Evolutionary conservation across 2,113 vertebrate genomes (phyloP).

Genomic region (Gymnarchus niloticus): DNA sequence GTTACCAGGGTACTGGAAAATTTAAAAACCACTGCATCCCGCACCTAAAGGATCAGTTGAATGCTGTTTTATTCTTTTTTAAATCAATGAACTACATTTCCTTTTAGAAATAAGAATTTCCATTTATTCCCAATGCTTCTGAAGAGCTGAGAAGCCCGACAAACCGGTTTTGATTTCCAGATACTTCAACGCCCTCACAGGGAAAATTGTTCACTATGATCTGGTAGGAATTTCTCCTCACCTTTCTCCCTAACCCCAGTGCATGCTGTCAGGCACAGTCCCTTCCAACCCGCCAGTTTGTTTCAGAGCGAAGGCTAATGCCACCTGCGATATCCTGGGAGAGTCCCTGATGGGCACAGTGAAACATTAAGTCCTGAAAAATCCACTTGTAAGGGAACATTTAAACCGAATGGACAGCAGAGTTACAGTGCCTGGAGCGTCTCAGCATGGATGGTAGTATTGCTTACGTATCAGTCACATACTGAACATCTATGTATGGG

Average conservation of each 20-base stretch:
- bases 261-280: background rate
- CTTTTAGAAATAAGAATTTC: background rate
- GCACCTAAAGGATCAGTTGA: no score
- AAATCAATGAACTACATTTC: background rate
- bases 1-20: no score
- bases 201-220: slow-evolving; percentile 3
- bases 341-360: background rate
- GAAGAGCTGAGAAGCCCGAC: background rate
- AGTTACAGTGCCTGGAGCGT: no score
- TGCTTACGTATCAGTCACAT: no score
- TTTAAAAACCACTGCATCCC: no score
- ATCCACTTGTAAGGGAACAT: no score
- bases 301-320: background rate
- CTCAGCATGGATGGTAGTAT: no score
- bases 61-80: slow-evolving; percentile 6
- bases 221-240: background rate
- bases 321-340: background rate
- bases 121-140: background rate
- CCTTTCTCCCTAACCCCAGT: no score
- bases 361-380: background rate
- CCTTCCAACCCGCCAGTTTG: background rate
- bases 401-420: no score
- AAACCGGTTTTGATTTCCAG: background rate
- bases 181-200: background rate
- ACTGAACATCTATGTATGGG: no score